These are phyloP conservation scores for Heliconius melpomene DNA, from an alignment of 1,140 invertebrate genomes.

Conservation along the genomic window DNA sequence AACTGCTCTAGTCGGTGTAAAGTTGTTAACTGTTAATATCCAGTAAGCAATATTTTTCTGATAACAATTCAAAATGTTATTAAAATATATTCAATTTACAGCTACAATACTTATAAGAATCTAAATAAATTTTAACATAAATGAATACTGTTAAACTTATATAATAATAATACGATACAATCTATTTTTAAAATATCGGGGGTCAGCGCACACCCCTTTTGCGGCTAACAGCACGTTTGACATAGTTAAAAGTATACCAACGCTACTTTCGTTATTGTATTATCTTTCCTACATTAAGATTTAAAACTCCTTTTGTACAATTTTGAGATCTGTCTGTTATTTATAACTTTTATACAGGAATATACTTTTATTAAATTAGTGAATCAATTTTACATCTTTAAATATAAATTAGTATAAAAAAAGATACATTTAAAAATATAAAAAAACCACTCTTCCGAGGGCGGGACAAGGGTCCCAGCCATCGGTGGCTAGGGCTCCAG, in stretches of 20 bases:
- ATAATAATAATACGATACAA: background rate
- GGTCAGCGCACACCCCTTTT: constrained; percentile 25
- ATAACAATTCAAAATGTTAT: background rate
- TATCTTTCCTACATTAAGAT: no score
- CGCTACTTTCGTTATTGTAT: background rate
- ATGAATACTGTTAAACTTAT: background rate
- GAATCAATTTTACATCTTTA: no score
- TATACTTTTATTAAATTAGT: no score
- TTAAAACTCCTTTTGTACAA: no score
- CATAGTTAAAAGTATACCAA: constrained; percentile 1
- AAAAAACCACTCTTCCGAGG: no score
- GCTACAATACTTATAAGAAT: background rate
- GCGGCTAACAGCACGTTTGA: background rate
- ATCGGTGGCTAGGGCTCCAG: no score
- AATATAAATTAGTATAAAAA: no score
- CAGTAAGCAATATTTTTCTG: background rate
- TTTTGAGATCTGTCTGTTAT: no score
- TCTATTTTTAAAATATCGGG: background rate
- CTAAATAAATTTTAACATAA: background rate
- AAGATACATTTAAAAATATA: no score
- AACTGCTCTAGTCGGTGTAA: no score
- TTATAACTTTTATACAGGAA: no score
- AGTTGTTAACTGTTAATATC: background rate
- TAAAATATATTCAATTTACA: background rate
- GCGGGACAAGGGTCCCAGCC: no score